Conservation (phyloP, 2,113 vertebrate species). For the Calonectris borealis region DNA sequence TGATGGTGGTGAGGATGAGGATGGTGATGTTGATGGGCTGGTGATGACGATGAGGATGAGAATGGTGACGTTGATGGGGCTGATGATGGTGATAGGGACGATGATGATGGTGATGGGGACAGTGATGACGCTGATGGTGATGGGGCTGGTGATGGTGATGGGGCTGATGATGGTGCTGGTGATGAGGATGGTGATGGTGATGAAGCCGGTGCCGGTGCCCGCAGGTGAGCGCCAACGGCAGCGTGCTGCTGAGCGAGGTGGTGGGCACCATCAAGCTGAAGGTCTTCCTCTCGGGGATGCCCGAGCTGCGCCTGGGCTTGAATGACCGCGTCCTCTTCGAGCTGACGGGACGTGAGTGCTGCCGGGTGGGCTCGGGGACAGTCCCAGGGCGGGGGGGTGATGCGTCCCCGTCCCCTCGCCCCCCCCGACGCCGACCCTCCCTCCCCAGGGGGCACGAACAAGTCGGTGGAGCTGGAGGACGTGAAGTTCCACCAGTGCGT, state of each 20-base stretch:
- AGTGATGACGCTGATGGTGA: neutral
- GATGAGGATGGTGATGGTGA: neutral
- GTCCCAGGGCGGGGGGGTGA: neutral
- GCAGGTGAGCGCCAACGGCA: conserved; percentile 85
- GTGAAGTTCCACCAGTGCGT: conserved; percentile 97
- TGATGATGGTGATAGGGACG: neutral
- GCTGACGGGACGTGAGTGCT: conserved; percentile 87
- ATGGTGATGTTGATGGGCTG: no score
- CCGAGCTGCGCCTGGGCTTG: conserved; percentile 87
- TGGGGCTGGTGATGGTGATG: neutral
- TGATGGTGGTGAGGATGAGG: no score
- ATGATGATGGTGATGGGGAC: no score
- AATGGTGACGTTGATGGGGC: no score
- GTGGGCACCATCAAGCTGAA: conserved; percentile 88
- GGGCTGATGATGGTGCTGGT: neutral
- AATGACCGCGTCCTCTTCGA: conserved; percentile 93
- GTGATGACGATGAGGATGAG: neutral
- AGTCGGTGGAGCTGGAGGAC: conserved; percentile 90
- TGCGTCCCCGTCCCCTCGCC: rapidly evolving
- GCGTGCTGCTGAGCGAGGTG: conserved; percentile 88
- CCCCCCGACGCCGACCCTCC: neutral
- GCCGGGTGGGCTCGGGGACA: neutral
- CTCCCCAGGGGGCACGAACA: conserved; percentile 85
- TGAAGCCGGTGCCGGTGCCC: no score
- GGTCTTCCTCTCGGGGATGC: conserved; percentile 91